These are phyloP conservation scores for Eueremaeus valkanovi DNA, from an alignment of 2,888 invertebrate genomes.

Conservation along the genomic window DNA sequence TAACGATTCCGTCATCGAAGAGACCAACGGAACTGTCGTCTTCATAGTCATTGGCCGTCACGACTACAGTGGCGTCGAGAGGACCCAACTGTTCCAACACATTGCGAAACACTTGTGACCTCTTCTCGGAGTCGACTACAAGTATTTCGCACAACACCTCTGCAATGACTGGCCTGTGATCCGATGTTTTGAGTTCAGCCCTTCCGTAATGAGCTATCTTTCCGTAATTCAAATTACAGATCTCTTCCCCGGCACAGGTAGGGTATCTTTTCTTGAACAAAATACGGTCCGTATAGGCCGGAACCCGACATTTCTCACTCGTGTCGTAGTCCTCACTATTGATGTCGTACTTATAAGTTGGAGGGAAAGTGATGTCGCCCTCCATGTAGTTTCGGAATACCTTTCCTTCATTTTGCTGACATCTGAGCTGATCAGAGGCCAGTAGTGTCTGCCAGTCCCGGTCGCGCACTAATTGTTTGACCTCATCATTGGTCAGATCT, in stretches of 20 bases:
- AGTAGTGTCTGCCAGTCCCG: slow-evolving; percentile 71
- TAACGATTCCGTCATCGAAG: slow-evolving; percentile 76
- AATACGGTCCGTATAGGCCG: slow-evolving; percentile 98
- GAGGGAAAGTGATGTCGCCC: slow-evolving; percentile 83
- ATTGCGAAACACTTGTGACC: slow-evolving; percentile 75
- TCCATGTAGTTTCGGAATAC: slow-evolving; percentile 85
- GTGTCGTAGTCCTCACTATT: slow-evolving; percentile 99
- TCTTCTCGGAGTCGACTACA: slow-evolving; percentile 69
- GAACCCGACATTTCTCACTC: slow-evolving; percentile 92
- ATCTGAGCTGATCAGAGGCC: slow-evolving; percentile 78
- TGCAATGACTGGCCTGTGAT: slow-evolving; percentile 89
- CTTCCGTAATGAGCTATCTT: slow-evolving; percentile 80
- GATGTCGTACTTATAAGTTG: slow-evolving; percentile 97
- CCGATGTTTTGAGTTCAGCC: slow-evolving; percentile 93
- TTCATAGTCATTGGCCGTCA: slow-evolving; percentile 56
- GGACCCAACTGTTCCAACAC: slow-evolving; percentile 85
- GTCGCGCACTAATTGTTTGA: slow-evolving; percentile 73
- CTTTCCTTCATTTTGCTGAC: slow-evolving; percentile 54
- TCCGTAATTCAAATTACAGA: slow-evolving; percentile 63
- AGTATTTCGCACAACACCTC: slow-evolving; percentile 82
- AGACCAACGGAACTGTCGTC: slow-evolving; percentile 55
- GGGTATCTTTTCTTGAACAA: slow-evolving; percentile 66
- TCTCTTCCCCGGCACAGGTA: slow-evolving; percentile 38
- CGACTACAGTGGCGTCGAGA: slow-evolving; percentile 87
- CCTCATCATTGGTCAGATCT: slow-evolving; percentile 89